phyloP scores from a whole-genome alignment of 2,888 invertebrate species.

The Parelbella ahira region DNA sequence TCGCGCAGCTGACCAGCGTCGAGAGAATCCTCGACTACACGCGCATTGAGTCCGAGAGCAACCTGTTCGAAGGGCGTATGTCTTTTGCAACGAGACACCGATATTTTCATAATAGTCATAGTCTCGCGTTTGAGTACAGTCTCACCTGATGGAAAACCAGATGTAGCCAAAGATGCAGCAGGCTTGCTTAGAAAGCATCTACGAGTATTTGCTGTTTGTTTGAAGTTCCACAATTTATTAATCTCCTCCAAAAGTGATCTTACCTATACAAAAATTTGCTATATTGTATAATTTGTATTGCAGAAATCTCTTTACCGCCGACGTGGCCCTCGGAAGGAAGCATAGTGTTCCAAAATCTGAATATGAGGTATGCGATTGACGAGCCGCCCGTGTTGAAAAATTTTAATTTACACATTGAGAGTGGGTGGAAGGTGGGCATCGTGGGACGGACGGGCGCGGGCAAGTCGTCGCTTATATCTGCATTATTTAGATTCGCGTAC shows the following conservation, averaged over 20 bases:
- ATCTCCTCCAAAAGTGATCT: too few relatives aligned
- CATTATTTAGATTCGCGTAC: conserved; percentile 85
- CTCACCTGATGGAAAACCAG: too few relatives aligned
- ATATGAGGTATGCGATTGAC: conserved; percentile 81
- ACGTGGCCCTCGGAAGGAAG: conserved; percentile 83
- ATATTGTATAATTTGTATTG: conserved; percentile 31
- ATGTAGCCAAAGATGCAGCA: too few relatives aligned
- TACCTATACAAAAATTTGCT: too few relatives aligned
- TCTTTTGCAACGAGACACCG: too few relatives aligned
- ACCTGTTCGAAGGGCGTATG: conserved; percentile 73
- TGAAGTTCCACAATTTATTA: too few relatives aligned
- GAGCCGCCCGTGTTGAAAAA: conserved; percentile 83
- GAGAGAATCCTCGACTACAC: conserved; percentile 92
- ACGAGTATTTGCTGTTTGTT: too few relatives aligned
- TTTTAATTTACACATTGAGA: conserved; percentile 58
- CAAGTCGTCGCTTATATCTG: conserved; percentile 85
- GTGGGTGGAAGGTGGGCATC: conserved; percentile 76
- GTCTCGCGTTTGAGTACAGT: too few relatives aligned
- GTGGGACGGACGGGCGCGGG: conserved; percentile 89
- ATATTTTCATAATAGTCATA: too few relatives aligned
- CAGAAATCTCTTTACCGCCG: conserved; percentile 73
- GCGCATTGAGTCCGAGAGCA: conserved; percentile 81
- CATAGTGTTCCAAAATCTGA: conserved; percentile 80
- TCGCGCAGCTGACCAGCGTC: conserved; percentile 89
- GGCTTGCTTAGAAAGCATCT: too few relatives aligned